phyloP scores from a whole-genome alignment of 2,888 invertebrate species.

The Ennomos erosarius region DNA sequence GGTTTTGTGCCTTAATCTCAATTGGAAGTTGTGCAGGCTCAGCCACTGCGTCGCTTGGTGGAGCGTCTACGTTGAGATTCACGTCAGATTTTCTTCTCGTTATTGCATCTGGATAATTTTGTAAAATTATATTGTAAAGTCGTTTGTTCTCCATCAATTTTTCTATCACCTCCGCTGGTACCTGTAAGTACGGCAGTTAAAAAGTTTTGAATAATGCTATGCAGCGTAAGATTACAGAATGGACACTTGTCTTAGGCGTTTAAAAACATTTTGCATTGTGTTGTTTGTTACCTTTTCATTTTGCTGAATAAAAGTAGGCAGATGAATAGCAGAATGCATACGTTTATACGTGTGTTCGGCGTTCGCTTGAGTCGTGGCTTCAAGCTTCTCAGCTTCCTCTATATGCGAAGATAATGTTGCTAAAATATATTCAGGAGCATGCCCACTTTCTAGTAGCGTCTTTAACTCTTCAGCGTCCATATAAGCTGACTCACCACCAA shows the following conservation, averaged over 20 bases:
- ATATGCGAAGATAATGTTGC: constrained; percentile 86
- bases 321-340: constrained; percentile 88
- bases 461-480: constrained; percentile 87
- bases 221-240: too few species aligned
- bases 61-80: constrained; percentile 68
- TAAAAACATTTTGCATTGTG: too few species aligned
- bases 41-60: constrained; percentile 37
- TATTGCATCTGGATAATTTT: constrained; percentile 89
- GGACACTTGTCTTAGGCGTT: too few species aligned
- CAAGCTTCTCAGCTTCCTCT: constrained; percentile 75
- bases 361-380: constrained; percentile 76
- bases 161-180: constrained; percentile 89
- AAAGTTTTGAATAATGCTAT: not conserved
- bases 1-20: constrained; percentile 56
- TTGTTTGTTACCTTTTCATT: constrained; percentile 86
- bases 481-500: constrained; percentile 79
- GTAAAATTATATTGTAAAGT: constrained; percentile 88
- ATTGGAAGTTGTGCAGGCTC: constrained; percentile 66
- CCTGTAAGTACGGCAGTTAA: constrained; percentile 66
- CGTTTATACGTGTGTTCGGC: constrained; percentile 66
- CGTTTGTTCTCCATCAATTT: constrained; percentile 86
- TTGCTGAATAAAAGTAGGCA: constrained; percentile 91
- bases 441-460: constrained; percentile 88
- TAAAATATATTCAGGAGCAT: constrained; percentile 87
- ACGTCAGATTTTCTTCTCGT: constrained; percentile 86